Evolutionary conservation across 2,113 vertebrate genomes (phyloP).

Genomic region (Indri indri): DNA sequence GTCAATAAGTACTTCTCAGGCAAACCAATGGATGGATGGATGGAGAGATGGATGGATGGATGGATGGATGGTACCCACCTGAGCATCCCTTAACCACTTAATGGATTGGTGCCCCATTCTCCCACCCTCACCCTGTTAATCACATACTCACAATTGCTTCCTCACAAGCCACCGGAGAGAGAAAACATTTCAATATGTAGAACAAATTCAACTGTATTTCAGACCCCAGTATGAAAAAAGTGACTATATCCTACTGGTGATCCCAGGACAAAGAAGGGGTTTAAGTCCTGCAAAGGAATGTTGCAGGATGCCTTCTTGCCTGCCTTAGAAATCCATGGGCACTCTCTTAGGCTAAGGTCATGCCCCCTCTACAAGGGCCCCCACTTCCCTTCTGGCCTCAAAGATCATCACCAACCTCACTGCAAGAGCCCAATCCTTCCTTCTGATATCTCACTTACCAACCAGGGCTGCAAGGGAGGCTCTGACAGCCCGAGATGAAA

Average conservation of each 20-base stretch:
- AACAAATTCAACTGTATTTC: background rate
- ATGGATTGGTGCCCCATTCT: background rate
- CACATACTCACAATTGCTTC: background rate
- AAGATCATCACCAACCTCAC: background rate
- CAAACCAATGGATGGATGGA: background rate
- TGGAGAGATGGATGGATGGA: background rate
- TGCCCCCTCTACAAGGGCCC: background rate
- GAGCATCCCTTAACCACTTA: background rate
- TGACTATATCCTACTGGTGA: background rate
- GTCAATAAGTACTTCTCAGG: background rate
- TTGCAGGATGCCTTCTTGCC: background rate
- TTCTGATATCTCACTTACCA: background rate
- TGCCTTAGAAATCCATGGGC: background rate
- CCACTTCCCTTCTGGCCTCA: background rate
- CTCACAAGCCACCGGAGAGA: background rate
- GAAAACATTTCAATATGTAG: background rate
- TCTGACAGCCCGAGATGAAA: background rate
- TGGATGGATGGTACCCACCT: background rate
- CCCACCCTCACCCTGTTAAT: background rate
- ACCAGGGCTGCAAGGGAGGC: background rate
- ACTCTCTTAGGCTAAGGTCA: background rate
- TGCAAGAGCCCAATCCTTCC: background rate
- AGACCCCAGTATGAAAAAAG: background rate
- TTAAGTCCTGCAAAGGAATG: background rate
- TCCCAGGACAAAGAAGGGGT: background rate